Base-by-base conservation (phyloP, 2,113 vertebrate species). In the Hemicordylus capensis region DNA sequence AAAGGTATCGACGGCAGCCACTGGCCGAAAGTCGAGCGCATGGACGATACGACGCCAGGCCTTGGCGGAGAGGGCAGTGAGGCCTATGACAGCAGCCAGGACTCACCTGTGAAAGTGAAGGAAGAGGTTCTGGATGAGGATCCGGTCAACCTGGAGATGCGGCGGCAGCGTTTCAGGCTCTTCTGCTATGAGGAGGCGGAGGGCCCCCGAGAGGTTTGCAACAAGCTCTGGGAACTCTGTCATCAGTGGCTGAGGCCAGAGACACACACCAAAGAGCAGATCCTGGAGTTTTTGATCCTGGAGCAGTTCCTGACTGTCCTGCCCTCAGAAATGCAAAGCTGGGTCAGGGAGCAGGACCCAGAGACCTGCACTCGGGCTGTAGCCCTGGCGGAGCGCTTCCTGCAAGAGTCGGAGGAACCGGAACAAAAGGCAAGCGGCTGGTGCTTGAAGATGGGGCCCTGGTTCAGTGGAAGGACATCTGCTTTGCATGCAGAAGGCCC, bases 161-260 rank as follows among this genome's bases (percentile, higher is more conserved):
- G 76, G 24, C 37, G 84, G 4, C 76, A 85, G 44, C 84, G 84
- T 2, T 85, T 85, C 76, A 54, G 84, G 6, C 84, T 85, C n/a
- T 85, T 85, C 67, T 85, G 84, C 34, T 85, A 85, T 4, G 84
- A 85, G 63, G 84, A 85, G 46, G 84, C 76, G 4, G 84, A 85
- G 17, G 84, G 84, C 0, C 84, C 84, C n/a, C 84, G 84, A 4
- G 84, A 85, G 56, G 84, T 80, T 51, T 85, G 84, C 11, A 85
- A 80, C 76, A 59, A 85, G 56, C 84, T 85, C 84, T 85, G 84
- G 84, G 84, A 85, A 15, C 84, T 85, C 1, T 85, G 84, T 4
- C 84, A 85, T 34, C 84, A 85, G 42, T 85, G 84, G 84, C 76
- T 85, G 44, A 61, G 76, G 84, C 84, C 84, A 1, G 84, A 85